phyloP scores from a whole-genome alignment of 2,888 invertebrate genomes.

The Oscheius sp. region DNA sequence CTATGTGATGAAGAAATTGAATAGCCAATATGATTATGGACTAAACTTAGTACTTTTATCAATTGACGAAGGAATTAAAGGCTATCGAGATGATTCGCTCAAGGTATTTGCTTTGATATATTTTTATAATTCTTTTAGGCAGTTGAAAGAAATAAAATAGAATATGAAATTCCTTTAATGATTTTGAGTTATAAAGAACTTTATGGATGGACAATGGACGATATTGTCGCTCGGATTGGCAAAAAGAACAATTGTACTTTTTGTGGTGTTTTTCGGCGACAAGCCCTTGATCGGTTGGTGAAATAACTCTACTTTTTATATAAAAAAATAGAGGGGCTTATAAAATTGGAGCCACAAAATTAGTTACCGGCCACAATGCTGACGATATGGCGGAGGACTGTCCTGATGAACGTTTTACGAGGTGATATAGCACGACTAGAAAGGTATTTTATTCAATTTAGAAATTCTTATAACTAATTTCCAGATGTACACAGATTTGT shows the following conservation, averaged over 20 bases:
- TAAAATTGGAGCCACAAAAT: slow-evolving; percentile 85
- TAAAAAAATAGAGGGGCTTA: slow-evolving; percentile 81
- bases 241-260: slow-evolving; percentile 89
- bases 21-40: slow-evolving; percentile 88
- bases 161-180: slow-evolving; percentile 90
- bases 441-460: slow-evolving; percentile 76
- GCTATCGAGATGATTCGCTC: slow-evolving; percentile 89
- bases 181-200: slow-evolving; percentile 90
- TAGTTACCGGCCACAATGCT: slow-evolving; percentile 83
- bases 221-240: slow-evolving; percentile 83
- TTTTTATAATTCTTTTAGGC: slow-evolving; percentile 31
- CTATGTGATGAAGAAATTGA: slow-evolving; percentile 83
- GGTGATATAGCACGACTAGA: slow-evolving; percentile 93
- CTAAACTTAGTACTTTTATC: slow-evolving; percentile 88
- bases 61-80: slow-evolving; percentile 95
- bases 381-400: slow-evolving; percentile 96
- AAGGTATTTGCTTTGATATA: slow-evolving; percentile 72
- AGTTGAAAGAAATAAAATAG: slow-evolving; percentile 90
- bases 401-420: slow-evolving; percentile 78
- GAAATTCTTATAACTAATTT: not conserved
- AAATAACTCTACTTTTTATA: not conserved
- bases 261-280: slow-evolving; percentile 82
- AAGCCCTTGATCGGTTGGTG: slow-evolving; percentile 82
- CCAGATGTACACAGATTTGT: slow-evolving; percentile 54
- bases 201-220: slow-evolving; percentile 99